phyloP scores from a whole-genome alignment of 2,113 vertebrate genomes.

The Stegastes partitus region DNA sequence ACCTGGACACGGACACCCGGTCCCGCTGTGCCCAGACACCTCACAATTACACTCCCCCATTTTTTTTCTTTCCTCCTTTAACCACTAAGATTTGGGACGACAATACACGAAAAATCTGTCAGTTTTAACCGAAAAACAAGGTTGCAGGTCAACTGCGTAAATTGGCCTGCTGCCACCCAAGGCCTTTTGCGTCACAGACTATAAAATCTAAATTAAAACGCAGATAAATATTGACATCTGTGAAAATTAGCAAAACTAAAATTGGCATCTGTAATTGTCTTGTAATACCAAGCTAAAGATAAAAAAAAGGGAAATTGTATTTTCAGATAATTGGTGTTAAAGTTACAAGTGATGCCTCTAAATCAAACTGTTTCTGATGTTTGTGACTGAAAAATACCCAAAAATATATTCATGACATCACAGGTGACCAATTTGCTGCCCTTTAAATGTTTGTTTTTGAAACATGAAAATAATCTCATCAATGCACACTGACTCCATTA shows the following conservation, averaged over 20 bases:
- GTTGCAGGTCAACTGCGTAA: background rate
- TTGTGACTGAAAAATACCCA: background rate
- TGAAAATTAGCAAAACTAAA: background rate
- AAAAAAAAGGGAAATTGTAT: background rate
- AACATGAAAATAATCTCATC: too few relatives aligned
- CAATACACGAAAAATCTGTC: background rate
- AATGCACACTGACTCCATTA: background rate
- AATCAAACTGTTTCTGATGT: background rate
- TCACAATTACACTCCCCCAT: background rate
- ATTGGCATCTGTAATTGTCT: background rate
- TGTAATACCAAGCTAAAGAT: background rate
- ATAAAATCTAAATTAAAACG: background rate
- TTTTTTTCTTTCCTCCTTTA: background rate
- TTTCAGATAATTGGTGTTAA: background rate
- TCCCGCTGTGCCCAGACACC: conserved; percentile 46
- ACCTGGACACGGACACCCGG: conserved; percentile 70
- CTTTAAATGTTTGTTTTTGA: too few relatives aligned
- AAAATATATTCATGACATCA: background rate
- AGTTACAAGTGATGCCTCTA: background rate
- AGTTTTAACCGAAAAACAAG: background rate
- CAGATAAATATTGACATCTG: background rate
- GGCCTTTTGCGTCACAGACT: background rate
- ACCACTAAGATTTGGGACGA: background rate
- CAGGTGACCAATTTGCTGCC: background rate
- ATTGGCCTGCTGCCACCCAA: background rate